Evolutionary conservation across 1,140 invertebrate species (phyloP).

Genomic region (Drosophila kepulauana): DNA sequence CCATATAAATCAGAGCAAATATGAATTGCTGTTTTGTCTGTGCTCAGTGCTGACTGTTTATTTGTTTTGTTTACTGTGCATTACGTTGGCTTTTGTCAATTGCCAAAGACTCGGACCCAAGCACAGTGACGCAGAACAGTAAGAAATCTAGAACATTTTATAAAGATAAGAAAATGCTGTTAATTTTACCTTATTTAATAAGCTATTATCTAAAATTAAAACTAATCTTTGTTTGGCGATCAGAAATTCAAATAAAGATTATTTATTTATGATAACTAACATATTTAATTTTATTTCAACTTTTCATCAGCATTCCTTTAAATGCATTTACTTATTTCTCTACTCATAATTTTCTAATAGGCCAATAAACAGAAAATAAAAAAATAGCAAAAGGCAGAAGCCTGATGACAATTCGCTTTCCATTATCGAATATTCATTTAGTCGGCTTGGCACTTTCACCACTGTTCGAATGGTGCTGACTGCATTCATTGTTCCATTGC

Average conservation of each 20-base stretch:
- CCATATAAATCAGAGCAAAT: constrained; percentile 83
- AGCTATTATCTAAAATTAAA: too few species aligned
- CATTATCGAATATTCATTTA: constrained; percentile 48
- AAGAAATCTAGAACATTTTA: neutral
- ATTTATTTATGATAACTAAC: too few species aligned
- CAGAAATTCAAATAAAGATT: too few species aligned
- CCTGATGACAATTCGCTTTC: constrained; percentile 42
- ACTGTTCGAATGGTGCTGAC: constrained; percentile 76
- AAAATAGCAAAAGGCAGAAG: neutral
- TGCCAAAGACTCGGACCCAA: constrained; percentile 35
- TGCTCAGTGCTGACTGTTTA: constrained; percentile 63
- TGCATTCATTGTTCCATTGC: constrained; percentile 73
- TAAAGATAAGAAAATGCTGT: neutral
- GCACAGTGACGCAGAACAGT: constrained; percentile 15
- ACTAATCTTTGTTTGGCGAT: too few species aligned
- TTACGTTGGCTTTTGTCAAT: constrained; percentile 64
- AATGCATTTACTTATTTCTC: neutral
- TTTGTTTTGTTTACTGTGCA: constrained; percentile 69
- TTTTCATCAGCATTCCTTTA: too few species aligned
- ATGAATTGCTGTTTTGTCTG: constrained; percentile 79
- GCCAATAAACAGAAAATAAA: neutral
- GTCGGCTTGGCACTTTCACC: constrained; percentile 52
- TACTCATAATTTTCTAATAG: constrained; percentile 4
- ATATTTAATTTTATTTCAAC: too few species aligned
- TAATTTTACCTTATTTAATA: neutral